A percentile compares a stretch with the other conserved stretches of the same genome.
phyloP scores from a whole-genome alignment of 2,888 invertebrate genomes.

The Pristionchus entomophagus region DNA sequence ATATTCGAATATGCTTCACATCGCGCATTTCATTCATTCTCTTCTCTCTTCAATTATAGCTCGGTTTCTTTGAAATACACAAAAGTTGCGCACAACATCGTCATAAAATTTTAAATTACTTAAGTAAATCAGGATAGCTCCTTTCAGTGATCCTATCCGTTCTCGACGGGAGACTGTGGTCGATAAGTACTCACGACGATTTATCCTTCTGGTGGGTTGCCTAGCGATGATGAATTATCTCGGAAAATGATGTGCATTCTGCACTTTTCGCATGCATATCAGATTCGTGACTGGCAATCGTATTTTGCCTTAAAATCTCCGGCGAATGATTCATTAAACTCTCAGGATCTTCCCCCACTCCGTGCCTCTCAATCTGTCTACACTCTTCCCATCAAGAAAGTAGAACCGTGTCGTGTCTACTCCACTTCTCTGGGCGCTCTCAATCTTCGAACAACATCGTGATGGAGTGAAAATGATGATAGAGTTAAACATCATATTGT shows the following conservation, averaged over 20 bases:
- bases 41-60: no score
- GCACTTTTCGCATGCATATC: not conserved
- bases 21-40: no score
- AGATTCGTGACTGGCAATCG: not conserved
- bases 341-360: not conserved
- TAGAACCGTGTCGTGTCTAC: not conserved
- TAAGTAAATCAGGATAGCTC: no score
- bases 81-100: no score
- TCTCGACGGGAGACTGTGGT: not conserved
- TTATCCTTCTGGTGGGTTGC: not conserved
- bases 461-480: no score
- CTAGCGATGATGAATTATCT: not conserved
- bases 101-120: no score
- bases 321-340: not conserved
- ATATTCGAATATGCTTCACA: no score
- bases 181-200: slow-evolving; percentile 2
- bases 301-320: not conserved
- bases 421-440: not conserved
- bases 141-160: not conserved
- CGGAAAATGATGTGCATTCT: no score
- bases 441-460: slow-evolving; percentile 18
- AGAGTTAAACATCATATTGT: no score
- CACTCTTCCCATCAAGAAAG: not conserved
- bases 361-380: not conserved
- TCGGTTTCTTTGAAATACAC: no score